These are phyloP conservation scores for Bucco capensis DNA, from an alignment of 2,113 vertebrate genomes.

Conservation along the genomic window DNA sequence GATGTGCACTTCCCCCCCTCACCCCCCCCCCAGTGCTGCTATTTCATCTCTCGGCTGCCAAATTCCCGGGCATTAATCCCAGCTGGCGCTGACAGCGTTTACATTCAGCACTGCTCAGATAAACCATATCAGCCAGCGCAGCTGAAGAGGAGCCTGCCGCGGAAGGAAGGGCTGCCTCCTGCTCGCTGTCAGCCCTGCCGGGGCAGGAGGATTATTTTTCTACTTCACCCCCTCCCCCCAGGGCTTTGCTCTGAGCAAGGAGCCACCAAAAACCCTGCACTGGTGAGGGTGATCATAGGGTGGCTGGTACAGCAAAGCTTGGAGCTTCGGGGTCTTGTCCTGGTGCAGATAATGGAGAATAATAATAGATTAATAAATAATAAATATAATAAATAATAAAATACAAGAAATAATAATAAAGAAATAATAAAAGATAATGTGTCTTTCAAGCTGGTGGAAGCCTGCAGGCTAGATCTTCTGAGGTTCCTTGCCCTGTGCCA, in stretches of 20 bases:
- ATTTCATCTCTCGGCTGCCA: conserved; percentile 40
- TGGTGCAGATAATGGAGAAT: background rate
- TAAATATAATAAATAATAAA: no score
- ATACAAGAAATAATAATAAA: no score
- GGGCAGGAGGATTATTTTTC: background rate
- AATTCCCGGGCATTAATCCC: conserved; percentile 53
- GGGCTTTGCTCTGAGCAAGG: background rate
- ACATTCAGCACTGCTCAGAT: conserved; percentile 54
- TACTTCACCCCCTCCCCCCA: background rate
- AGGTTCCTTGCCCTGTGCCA: background rate
- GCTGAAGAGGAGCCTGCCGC: conserved; percentile 40
- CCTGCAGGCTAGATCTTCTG: background rate
- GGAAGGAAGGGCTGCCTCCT: conserved; percentile 47
- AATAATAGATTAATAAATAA: no score
- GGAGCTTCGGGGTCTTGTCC: background rate
- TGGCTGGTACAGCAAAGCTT: accelerated
- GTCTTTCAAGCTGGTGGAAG: background rate
- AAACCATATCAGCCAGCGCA: conserved; percentile 41
- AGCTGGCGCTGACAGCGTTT: conserved; percentile 59
- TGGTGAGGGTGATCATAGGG: accelerated
- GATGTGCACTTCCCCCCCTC: background rate
- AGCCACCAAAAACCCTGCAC: accelerated
- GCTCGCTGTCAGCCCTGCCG: conserved; percentile 10
- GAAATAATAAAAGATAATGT: no score
- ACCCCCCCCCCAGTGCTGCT: background rate